A percentile compares a stretch with the other conserved stretches of the same genome.
Conservation (phyloP, 2,113 vertebrate genomes). For the Grus americana region DNA sequence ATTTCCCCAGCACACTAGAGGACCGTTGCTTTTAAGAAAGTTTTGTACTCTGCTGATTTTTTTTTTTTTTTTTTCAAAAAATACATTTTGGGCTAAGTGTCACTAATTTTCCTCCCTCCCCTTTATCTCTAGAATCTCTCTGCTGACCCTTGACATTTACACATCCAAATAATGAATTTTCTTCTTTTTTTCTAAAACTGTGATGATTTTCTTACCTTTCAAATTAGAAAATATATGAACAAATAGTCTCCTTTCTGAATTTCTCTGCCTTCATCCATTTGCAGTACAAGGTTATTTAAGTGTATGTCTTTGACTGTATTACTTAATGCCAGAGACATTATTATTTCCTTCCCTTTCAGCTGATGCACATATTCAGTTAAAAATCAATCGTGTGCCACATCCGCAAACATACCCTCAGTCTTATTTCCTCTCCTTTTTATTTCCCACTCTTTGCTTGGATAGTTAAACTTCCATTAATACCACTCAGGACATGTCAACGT, state of each 20-base stretch:
- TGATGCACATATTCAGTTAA: slow-evolving; percentile 35
- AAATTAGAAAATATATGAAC: background rate
- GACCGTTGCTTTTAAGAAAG: background rate
- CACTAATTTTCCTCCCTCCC: background rate
- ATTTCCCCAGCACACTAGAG: background rate
- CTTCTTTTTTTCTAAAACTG: background rate
- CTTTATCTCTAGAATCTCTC: background rate
- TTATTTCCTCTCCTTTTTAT: slow-evolving; percentile 56
- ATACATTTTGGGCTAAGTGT: background rate
- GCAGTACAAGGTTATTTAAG: background rate
- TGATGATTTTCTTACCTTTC: background rate
- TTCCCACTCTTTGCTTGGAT: slow-evolving; percentile 17
- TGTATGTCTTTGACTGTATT: background rate
- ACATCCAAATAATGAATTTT: background rate
- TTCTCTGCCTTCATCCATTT: background rate
- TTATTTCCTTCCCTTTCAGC: slow-evolving; percentile 51
- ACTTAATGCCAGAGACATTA: slow-evolving; percentile 16
- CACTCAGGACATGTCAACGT: background rate
- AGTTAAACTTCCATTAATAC: slow-evolving; percentile 49
- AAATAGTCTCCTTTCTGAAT: background rate
- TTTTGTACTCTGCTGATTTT: background rate
- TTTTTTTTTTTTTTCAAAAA: background rate
- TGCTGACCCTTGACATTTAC: background rate
- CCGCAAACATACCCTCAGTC: slow-evolving; percentile 12
- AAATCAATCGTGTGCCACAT: slow-evolving; percentile 58